These are phyloP conservation scores for Balaeniceps rex DNA, from an alignment of 2,113 vertebrate species.

Conservation along the genomic window DNA sequence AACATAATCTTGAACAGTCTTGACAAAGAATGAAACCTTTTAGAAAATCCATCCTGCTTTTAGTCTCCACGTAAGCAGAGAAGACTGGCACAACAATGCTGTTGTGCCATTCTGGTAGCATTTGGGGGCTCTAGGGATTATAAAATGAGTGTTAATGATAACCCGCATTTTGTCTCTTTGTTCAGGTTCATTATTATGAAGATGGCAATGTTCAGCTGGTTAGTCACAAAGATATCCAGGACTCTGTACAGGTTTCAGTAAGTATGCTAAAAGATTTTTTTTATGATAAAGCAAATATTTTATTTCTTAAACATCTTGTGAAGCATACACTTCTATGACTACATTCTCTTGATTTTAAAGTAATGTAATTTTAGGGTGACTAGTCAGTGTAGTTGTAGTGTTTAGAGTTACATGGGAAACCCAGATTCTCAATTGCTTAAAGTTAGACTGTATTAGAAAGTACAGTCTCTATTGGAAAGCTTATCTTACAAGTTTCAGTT, in stretches of 20 bases:
- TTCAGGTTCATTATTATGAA: constrained; percentile 95
- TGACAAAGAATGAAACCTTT: constrained; percentile 34
- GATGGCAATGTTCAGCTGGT: constrained; percentile 96
- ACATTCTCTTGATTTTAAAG: neutral
- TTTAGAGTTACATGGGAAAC: neutral
- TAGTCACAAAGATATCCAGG: constrained; percentile 94
- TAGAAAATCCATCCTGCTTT: constrained; percentile 19
- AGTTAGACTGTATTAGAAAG: neutral
- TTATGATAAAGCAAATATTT: neutral
- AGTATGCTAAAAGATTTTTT: constrained; percentile 57
- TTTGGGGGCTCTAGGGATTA: neutral
- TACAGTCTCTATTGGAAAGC: neutral
- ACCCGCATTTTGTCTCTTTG: neutral
- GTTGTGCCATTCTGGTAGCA: neutral
- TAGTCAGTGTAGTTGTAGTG: neutral
- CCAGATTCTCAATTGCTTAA: neutral
- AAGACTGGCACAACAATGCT: neutral
- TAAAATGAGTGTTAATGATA: neutral
- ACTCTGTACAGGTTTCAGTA: constrained; percentile 85
- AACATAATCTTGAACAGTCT: constrained; percentile 23
- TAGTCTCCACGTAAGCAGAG: constrained; percentile 25
- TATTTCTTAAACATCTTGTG: neutral
- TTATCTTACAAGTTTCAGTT: neutral
- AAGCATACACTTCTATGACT: neutral
- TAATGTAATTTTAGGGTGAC: neutral